A percentile compares a stretch with the other conserved stretches of the same genome.
phyloP scores from a whole-genome alignment of 35 echinoderm and acorn worm genomes.

The Stichopus chloronotus region DNA sequence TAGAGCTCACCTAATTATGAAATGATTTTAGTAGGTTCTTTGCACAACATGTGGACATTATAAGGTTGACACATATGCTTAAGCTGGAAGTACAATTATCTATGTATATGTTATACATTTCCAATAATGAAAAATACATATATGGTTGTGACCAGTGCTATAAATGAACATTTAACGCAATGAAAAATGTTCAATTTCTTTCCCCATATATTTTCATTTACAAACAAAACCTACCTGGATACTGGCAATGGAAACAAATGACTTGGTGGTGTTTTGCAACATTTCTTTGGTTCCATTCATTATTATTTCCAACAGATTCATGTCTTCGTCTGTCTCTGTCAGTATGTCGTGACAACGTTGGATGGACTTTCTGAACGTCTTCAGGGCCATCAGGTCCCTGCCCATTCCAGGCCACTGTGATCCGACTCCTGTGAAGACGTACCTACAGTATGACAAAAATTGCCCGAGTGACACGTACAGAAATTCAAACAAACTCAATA shows the following conservation, averaged over 20 bases:
- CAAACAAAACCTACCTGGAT: conserved; percentile 65
- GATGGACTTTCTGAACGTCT: conserved; percentile 75
- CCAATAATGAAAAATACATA: too few relatives aligned
- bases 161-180: too few relatives aligned
- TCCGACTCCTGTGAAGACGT: conserved; percentile 87
- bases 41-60: too few relatives aligned
- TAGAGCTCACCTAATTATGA: too few relatives aligned
- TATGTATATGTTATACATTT: too few relatives aligned
- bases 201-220: too few relatives aligned
- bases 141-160: too few relatives aligned
- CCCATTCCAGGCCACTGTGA: conserved; percentile 94
- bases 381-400: conserved; percentile 71
- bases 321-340: conserved; percentile 30
- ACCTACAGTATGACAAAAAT: conserved; percentile 58
- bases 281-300: conserved; percentile 56
- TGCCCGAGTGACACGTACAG: background rate
- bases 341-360: conserved; percentile 63
- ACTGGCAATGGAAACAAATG: conserved; percentile 81
- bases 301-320: conserved; percentile 75
- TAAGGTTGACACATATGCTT: too few relatives aligned
- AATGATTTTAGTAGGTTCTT: too few relatives aligned
- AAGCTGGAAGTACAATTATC: too few relatives aligned
- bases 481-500: too few relatives aligned
- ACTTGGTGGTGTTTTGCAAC: conserved; percentile 60
- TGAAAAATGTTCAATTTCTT: too few relatives aligned